Conservation (phyloP, 1,140 invertebrate species). For the Penaeus chinensis region DNA sequence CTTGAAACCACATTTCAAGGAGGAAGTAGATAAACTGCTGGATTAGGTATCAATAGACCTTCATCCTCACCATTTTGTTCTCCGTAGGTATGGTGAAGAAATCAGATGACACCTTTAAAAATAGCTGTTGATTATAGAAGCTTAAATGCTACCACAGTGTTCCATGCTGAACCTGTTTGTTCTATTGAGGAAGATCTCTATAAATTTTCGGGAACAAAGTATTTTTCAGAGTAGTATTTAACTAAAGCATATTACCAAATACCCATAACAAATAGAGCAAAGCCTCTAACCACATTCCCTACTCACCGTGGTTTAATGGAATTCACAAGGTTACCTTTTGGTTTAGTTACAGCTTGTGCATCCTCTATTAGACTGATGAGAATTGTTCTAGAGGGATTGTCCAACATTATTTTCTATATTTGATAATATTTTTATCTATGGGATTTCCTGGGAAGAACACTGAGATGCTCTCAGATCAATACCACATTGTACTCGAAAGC, state of each 20-base stretch:
- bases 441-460: not conserved
- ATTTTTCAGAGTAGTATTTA: constrained; percentile 9
- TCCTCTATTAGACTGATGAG: constrained; percentile 17
- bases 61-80: too few relatives aligned
- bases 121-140: constrained; percentile 16
- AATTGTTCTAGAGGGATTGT: constrained; percentile 1
- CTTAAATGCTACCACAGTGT: constrained; percentile 8
- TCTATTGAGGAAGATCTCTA: not conserved
- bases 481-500: not conserved
- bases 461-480: too few relatives aligned
- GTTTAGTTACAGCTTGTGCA: constrained; percentile 23
- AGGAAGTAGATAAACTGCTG: constrained; percentile 15
- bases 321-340: constrained; percentile 10
- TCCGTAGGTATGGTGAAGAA: constrained; percentile 12
- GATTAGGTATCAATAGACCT: too few relatives aligned
- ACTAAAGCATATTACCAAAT: constrained; percentile 23
- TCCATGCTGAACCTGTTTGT: constrained; percentile 5
- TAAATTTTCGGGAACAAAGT: constrained; percentile 1
- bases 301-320: constrained; percentile 26
- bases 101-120: not conserved
- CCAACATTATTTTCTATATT: constrained; percentile 1
- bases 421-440: not conserved
- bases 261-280: not conserved
- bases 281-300: constrained; percentile 1
- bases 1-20: constrained; percentile 5